Evolutionary conservation across 2,888 invertebrate species (phyloP), one percentile per base, ranked within the genome.

Genomic region (Epirrita christyi): DNA sequence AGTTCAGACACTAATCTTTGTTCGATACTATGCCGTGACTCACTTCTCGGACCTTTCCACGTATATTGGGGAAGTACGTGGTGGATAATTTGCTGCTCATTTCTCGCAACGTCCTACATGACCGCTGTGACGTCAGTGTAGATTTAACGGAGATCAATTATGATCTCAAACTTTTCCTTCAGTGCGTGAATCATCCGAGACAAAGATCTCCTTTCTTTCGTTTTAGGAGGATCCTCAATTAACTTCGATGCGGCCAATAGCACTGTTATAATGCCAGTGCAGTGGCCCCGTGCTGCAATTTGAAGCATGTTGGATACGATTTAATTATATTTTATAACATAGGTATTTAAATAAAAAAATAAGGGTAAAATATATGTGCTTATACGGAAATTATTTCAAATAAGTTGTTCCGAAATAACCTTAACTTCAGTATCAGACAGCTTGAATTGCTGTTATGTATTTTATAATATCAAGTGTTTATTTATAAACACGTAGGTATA

Each of bases 11-110:
- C 32, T 11, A n/a, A 38, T 32, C 4, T 9, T 34, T 47, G 27
- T 3, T 34, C 21, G 21, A 28, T 27, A 40, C 28, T 44, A 28
- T 47, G 41, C 43, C 32, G 75, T 90, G 88, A 88, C 80, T 89
- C 86, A 89, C 73, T 75, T 64, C 72, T 60, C 71, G 65, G 67
- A 70, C 73, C 78, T 82, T 78, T 80, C 70, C 69, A 57, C 69
- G 63, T 59, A 69, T 61, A 75, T 80, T 84, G 83, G 90, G 88
- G 83, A 89, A 89, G 67, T 86, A 89, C 88, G 83, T 71, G 62
- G 68, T 72, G 58, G 68, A 71, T 77, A 79, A 83, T 83, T 78
- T 73, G 63, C 68, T 63, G 63, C 71, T 67, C 68, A 61, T 68
- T 80, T 80, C 80, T 79, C 74, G 66, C 68, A 73, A 76, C 64